phyloP scores from a whole-genome alignment of 2,113 vertebrate genomes.

The Hiodon alosoides region DNA sequence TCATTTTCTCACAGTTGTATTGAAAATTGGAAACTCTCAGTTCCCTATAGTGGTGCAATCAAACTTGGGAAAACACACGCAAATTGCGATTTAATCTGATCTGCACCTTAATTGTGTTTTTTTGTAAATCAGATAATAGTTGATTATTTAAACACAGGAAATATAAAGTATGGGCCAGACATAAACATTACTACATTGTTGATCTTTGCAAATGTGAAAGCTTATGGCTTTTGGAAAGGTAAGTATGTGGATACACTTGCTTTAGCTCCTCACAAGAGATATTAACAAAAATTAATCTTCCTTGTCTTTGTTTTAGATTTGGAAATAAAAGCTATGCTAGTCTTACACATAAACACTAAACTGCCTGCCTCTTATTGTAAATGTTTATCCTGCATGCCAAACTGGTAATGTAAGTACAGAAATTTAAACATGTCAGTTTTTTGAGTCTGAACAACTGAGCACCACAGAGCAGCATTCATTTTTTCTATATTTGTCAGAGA shows the following conservation, averaged over 20 bases:
- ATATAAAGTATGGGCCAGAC: conserved; percentile 38
- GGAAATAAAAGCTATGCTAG: conserved; percentile 48
- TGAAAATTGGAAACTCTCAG: conserved; percentile 41
- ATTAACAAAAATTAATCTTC: conserved; percentile 43
- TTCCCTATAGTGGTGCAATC: neutral
- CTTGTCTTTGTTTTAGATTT: conserved; percentile 27
- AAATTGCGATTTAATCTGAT: conserved; percentile 49
- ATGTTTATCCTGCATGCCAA: conserved; percentile 3
- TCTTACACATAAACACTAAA: conserved; percentile 5
- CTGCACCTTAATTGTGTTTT: conserved; percentile 33
- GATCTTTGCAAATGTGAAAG: conserved; percentile 43
- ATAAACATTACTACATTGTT: conserved; percentile 42
- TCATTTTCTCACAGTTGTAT: conserved; percentile 55
- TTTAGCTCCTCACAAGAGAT: conserved; percentile 38
- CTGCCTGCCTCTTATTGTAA: conserved; percentile 8
- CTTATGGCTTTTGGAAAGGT: conserved; percentile 35
- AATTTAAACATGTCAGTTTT: conserved; percentile 18
- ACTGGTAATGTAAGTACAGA: conserved; percentile 5
- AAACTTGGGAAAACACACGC: neutral
- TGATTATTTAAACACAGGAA: conserved; percentile 58
- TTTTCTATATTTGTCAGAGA: neutral
- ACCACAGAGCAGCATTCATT: neutral
- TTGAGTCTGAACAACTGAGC: neutral
- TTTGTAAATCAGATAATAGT: conserved; percentile 53
- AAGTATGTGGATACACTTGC: conserved; percentile 3